phyloP scores from a whole-genome alignment of 2,888 invertebrate genomes.

The Synanthedon myopaeformis region DNA sequence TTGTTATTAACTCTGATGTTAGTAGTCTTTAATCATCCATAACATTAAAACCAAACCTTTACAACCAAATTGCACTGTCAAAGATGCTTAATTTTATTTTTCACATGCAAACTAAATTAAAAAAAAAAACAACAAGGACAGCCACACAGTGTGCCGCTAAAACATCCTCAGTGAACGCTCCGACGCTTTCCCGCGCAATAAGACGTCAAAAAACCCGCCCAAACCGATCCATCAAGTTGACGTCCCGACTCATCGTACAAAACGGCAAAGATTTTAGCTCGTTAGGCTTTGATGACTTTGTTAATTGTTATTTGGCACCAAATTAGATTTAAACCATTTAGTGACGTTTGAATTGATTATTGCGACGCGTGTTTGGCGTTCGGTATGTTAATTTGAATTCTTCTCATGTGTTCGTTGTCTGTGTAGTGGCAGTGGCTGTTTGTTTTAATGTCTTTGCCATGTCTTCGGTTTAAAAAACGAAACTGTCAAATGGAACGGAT shows the following conservation, averaged over 20 bases:
- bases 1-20: too few relatives aligned
- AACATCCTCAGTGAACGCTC: slow-evolving; percentile 9
- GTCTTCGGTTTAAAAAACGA: neutral
- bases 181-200: slow-evolving; percentile 29
- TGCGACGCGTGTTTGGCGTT: slow-evolving; percentile 1
- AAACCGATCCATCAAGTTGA: slow-evolving; percentile 41
- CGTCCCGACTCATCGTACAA: slow-evolving; percentile 21
- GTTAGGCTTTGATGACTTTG: slow-evolving; percentile 51
- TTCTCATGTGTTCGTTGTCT: neutral
- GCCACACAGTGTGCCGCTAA: neutral
- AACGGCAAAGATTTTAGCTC: slow-evolving; percentile 20
- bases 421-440: slow-evolving; percentile 1
- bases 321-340: slow-evolving; percentile 37
- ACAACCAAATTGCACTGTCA: too few relatives aligned
- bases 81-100: too few relatives aligned
- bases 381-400: slow-evolving; percentile 6
- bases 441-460: slow-evolving; percentile 5
- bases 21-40: too few relatives aligned
- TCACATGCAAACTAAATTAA: too few relatives aligned
- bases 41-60: too few relatives aligned
- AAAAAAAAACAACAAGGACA: too few relatives aligned
- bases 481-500: slow-evolving; percentile 1
- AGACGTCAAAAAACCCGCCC: slow-evolving; percentile 39
- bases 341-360: slow-evolving; percentile 30
- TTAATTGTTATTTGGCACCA: slow-evolving; percentile 56